A percentile compares a stretch with the other conserved stretches of the same genome.
These are phyloP conservation scores for Cettia cetti DNA, from an alignment of 2,113 vertebrate genomes.

Conservation along the genomic window DNA sequence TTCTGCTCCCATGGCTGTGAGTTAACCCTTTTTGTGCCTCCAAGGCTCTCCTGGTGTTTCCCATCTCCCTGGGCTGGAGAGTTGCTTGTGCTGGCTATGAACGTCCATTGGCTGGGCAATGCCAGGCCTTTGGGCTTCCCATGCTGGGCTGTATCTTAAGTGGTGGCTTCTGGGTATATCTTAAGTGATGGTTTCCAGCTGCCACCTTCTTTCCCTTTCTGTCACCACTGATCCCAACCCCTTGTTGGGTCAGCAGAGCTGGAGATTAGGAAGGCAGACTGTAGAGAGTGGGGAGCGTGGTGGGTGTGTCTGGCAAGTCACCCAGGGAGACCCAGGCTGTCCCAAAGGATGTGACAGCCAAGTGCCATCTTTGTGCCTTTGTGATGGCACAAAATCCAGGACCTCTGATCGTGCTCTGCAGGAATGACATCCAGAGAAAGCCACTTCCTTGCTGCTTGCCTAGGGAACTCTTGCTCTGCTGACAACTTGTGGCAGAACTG, in stretches of 20 bases:
- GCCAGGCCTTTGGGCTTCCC: neutral
- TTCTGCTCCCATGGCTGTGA: constrained; percentile 61
- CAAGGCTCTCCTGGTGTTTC: neutral
- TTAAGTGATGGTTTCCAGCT: neutral
- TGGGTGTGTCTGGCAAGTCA: neutral
- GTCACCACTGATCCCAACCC: accelerated
- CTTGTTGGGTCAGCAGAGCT: neutral
- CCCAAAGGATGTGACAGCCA: neutral
- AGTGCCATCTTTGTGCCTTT: neutral
- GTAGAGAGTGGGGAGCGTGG: neutral
- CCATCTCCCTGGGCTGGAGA: neutral
- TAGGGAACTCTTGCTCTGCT: neutral
- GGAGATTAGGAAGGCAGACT: neutral
- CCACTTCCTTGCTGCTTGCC: neutral
- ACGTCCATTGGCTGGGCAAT: neutral
- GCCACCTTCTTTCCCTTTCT: neutral
- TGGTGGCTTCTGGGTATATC: neutral
- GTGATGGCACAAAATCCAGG: neutral
- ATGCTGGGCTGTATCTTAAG: neutral
- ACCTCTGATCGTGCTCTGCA: neutral
- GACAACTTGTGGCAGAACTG: neutral
- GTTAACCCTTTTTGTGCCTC: constrained; percentile 60
- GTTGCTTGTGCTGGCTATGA: neutral
- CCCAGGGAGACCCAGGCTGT: neutral
- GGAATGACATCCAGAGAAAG: neutral